Percentiles rank a stretch among this genome's conserved stretches.
These are phyloP conservation scores for Sebastes diploproa DNA, from an alignment of 2,797 vertebrate species.

Conservation along the genomic window DNA sequence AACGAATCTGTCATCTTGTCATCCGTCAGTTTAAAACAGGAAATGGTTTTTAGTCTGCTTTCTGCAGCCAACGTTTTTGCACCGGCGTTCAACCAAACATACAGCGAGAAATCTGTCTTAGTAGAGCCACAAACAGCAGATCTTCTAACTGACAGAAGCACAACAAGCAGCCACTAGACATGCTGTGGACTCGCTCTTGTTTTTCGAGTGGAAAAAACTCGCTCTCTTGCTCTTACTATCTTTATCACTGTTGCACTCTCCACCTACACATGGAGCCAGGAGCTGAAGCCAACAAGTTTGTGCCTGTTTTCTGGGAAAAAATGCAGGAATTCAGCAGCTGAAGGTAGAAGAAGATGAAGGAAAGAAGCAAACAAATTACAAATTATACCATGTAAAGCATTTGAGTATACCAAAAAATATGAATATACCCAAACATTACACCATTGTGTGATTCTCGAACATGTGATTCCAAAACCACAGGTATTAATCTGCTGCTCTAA, in stretches of 20 bases:
- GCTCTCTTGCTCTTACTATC: slow-evolving; percentile 71
- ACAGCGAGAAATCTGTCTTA: slow-evolving; percentile 23
- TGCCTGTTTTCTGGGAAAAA: slow-evolving; percentile 51
- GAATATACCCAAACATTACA: not conserved
- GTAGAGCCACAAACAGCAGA: slow-evolving; percentile 26
- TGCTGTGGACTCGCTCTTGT: slow-evolving; percentile 64
- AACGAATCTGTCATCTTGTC: not conserved
- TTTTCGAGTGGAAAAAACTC: slow-evolving; percentile 58
- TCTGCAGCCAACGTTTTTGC: slow-evolving; percentile 4
- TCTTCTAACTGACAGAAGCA: slow-evolving; percentile 34
- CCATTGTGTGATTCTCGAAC: not conserved
- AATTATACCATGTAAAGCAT: not conserved
- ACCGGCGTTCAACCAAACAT: not conserved
- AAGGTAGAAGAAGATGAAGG: not conserved
- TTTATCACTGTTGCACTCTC: slow-evolving; percentile 72
- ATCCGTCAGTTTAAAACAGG: not conserved
- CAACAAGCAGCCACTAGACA: slow-evolving; percentile 65
- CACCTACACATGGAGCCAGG: slow-evolving; percentile 69
- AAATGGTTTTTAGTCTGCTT: not conserved
- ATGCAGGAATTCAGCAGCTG: slow-evolving; percentile 2
- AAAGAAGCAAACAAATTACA: not conserved
- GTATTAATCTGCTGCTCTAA: not conserved
- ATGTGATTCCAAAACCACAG: not conserved
- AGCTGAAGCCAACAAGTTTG: slow-evolving; percentile 60
- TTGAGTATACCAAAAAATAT: too few relatives aligned